These are phyloP conservation scores for Polyodon spathula DNA, from an alignment of 2,113 vertebrate genomes.

Conservation along the genomic window DNA sequence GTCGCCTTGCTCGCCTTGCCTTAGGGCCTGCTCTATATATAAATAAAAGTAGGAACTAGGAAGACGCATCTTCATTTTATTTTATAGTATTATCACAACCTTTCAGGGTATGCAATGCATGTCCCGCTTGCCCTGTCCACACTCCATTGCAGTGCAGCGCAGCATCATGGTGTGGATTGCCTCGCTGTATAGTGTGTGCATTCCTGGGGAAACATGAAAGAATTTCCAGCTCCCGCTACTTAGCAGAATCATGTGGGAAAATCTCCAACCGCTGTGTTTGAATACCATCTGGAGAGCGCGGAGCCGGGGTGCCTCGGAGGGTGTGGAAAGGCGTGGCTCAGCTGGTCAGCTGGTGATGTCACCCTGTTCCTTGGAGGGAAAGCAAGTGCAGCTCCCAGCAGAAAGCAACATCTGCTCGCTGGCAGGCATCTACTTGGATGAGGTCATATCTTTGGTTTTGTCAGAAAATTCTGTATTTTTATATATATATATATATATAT, in stretches of 20 bases:
- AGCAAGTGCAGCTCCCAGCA: slow-evolving; percentile 22
- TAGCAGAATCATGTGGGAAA: not conserved
- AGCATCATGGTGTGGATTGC: too few relatives aligned
- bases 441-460: slow-evolving; percentile 15
- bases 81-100: too few relatives aligned
- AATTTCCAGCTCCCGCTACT: not conserved
- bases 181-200: not conserved
- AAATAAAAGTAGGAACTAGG: too few relatives aligned
- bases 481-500: too few relatives aligned
- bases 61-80: too few relatives aligned
- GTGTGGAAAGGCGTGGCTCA: not conserved
- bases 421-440: slow-evolving; percentile 18
- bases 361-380: slow-evolving; percentile 5
- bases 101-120: too few relatives aligned
- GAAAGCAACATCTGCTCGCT: slow-evolving; percentile 12
- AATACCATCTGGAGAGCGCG: slow-evolving; percentile 37
- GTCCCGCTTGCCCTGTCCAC: too few relatives aligned
- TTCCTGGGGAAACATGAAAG: not conserved
- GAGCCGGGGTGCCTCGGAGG: slow-evolving; percentile 43
- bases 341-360: slow-evolving; percentile 14
- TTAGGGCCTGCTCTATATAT: too few relatives aligned
- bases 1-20: too few relatives aligned
- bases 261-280: slow-evolving; percentile 8
- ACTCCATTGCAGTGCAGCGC: too few relatives aligned
- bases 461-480: slow-evolving; percentile 16